Evolutionary conservation across 2,888 invertebrate genomes (phyloP).

Genomic region (Tipula lateralis): DNA sequence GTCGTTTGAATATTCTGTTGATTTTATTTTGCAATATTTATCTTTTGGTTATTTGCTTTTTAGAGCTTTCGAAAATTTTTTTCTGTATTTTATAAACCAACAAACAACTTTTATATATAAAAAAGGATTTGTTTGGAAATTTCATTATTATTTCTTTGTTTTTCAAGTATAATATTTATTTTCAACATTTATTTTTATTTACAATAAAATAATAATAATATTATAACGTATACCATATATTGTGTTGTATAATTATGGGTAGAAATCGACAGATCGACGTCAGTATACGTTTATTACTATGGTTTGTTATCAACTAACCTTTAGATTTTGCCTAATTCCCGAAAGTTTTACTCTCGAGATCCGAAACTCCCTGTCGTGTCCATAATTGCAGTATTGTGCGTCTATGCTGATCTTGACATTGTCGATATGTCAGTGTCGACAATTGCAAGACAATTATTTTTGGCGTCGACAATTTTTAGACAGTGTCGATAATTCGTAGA

Average conservation of each 20-base stretch:
- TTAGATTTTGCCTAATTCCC: no score
- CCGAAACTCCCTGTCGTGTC: no score
- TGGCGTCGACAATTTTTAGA: no score
- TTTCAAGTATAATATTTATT: not conserved
- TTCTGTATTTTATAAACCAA: not conserved
- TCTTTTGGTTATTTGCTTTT: slow-evolving; percentile 11
- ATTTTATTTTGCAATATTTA: not conserved
- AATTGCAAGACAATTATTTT: no score
- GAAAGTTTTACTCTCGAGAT: no score
- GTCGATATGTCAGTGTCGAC: no score
- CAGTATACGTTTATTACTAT: no score
- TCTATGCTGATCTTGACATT: no score
- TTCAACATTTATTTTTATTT: not conserved
- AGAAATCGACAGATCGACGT: not conserved
- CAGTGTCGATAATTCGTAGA: no score
- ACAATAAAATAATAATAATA: not conserved
- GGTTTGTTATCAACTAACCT: no score
- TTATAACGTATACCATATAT: not conserved
- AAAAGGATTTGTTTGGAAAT: not conserved
- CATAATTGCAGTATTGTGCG: no score
- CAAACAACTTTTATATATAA: not conserved
- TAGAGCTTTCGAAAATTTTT: not conserved
- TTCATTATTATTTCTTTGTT: not conserved
- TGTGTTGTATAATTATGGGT: not conserved
- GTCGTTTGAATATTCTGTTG: not conserved